Conservation (phyloP, 2,113 vertebrate species). For the Chionomys nivalis region DNA sequence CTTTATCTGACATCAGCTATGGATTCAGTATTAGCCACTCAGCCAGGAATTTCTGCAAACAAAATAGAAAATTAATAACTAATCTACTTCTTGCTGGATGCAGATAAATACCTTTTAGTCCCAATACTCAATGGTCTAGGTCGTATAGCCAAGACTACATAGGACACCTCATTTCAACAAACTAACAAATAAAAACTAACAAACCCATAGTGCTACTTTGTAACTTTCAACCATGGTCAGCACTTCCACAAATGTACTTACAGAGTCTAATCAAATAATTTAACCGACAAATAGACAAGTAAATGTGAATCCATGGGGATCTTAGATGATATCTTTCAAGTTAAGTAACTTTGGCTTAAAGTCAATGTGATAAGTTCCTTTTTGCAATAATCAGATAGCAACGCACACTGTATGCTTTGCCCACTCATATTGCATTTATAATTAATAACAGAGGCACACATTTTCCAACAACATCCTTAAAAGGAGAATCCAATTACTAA, state of each 20-base stretch:
- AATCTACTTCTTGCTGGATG: not conserved
- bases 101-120: not conserved
- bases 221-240: not conserved
- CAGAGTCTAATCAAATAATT: not conserved
- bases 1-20: not conserved
- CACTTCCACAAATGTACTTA: not conserved
- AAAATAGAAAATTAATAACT: constrained; percentile 22
- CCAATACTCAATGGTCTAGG: not conserved
- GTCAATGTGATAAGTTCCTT: not conserved
- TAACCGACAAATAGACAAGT: constrained; percentile 24
- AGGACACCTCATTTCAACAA: not conserved
- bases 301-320: not conserved
- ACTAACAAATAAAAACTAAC: not conserved
- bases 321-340: not conserved
- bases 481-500: not conserved
- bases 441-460: not conserved
- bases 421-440: not conserved
- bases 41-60: not conserved
- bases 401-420: not conserved
- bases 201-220: not conserved
- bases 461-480: not conserved
- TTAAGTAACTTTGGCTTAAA: not conserved
- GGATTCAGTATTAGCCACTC: not conserved
- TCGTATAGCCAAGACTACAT: not conserved
- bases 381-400: constrained; percentile 16